Conservation (phyloP, 2,888 invertebrate species). For the Yponomeuta plumbellus region DNA sequence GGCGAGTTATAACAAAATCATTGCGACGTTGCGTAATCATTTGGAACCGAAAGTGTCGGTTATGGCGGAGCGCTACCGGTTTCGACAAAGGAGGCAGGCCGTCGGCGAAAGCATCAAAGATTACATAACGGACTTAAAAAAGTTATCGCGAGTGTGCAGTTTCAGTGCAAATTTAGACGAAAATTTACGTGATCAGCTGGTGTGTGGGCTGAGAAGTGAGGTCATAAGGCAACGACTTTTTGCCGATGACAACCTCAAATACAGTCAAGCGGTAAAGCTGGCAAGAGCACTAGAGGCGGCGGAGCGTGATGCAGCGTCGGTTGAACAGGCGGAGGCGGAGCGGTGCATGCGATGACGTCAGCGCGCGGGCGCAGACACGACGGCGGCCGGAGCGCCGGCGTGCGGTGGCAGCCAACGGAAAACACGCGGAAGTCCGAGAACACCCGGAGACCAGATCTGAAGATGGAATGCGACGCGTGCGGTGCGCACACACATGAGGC, state of each 20-base stretch:
- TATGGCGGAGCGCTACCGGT: not conserved
- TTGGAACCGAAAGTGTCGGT: not conserved
- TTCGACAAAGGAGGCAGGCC: no score
- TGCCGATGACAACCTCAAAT: no score
- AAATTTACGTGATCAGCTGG: no score
- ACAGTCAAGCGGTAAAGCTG: not conserved
- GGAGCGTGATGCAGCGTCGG: not conserved
- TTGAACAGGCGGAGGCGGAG: not conserved
- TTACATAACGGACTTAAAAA: no score
- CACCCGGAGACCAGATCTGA: not conserved
- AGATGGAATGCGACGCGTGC: not conserved
- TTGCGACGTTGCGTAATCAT: no score
- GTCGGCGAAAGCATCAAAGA: no score
- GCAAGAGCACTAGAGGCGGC: not conserved
- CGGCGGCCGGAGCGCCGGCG: not conserved
- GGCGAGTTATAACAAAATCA: no score
- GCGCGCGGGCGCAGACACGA: not conserved
- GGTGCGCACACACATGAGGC: not conserved
- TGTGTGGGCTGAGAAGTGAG: no score
- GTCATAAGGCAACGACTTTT: no score
- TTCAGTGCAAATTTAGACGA: no score
- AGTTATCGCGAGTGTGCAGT: no score
- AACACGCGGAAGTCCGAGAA: not conserved
- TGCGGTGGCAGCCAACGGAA: not conserved
- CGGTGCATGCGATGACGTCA: no score